phyloP scores from a whole-genome alignment of 2,888 invertebrate species.

The Disparrhopalites patrizii region DNA sequence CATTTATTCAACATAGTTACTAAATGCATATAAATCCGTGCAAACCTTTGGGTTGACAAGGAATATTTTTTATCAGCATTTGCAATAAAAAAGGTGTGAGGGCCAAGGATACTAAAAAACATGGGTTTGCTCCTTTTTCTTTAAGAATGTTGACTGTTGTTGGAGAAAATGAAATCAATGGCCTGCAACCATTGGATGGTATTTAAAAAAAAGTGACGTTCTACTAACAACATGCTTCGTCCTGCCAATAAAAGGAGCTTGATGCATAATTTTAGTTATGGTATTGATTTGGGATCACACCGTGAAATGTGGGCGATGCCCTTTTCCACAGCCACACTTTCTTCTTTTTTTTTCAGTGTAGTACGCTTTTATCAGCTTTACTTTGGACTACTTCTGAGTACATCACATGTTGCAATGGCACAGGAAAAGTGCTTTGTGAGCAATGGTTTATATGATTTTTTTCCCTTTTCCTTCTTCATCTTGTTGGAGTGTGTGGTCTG shows the following conservation, averaged over 20 bases:
- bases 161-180: neutral
- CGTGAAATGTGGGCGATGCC: constrained; percentile 35
- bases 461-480: neutral
- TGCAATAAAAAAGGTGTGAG: no score
- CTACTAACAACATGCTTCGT: neutral
- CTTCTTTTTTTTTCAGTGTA: neutral
- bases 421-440: no score
- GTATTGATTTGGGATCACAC: constrained; percentile 25
- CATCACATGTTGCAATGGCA: no score
- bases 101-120: no score
- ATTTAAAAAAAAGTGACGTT: neutral
- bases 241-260: constrained; percentile 20
- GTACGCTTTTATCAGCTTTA: no score
- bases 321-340: neutral
- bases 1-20: no score
- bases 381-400: no score
- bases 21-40: no score
- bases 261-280: constrained; percentile 26
- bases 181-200: constrained; percentile 22
- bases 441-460: neutral
- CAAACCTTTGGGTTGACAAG: no score
- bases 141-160: no score
- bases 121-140: no score
- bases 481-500: constrained; percentile 4
- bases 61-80: no score